Base-by-base conservation (phyloP, 2,113 vertebrate genomes). In the Lota lota region DNA sequence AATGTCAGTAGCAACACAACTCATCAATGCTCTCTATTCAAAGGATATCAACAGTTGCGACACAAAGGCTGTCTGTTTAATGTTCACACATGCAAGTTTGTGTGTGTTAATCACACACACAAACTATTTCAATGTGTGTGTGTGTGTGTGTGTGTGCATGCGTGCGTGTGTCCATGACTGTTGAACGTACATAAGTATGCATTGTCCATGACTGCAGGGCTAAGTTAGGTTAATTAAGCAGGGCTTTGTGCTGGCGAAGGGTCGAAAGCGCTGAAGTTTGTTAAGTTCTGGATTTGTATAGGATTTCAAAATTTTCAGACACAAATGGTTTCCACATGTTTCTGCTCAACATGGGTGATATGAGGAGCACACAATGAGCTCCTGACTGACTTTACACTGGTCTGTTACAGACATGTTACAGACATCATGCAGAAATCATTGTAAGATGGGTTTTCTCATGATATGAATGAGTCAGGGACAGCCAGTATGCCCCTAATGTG, bases 241-340 rank as follows among this genome's bases (percentile, higher is more conserved):
- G 63, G 62, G 67, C 72, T 70, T 83, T 70, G 77, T 64, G 58
- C 68, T 66, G 68, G 75, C 61, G 28, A 22, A 22, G 68, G 73
- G 73, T 76, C 68, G 74, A 24, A 20, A 77, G 65, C 2, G 56
- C 58, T 58, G 61, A 70, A 61, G 57, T 15, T 33, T 69, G 59
- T 18, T n/a, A 18, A 47, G 56, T 58, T 22, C 40, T 65, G 63
- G 63, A 65, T 64, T 75, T 63, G 66, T 66, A 64, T 65, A 61
- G 56, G 60, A 64, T 79, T 79, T 80, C 67, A 68, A 72, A 50
- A 33, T 58, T 51, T 69, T 40, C 40, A 51, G 64, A 53, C 4
- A 33, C 66, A 77, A 81, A 84, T 84, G 72, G 63, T 68, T 84
- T 79, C 85, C 85, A 79, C 64, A 84, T 83, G 82, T 6, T 47